phyloP scores from a whole-genome alignment of 2,113 vertebrate genomes.

The Ploceus nigricollis region DNA sequence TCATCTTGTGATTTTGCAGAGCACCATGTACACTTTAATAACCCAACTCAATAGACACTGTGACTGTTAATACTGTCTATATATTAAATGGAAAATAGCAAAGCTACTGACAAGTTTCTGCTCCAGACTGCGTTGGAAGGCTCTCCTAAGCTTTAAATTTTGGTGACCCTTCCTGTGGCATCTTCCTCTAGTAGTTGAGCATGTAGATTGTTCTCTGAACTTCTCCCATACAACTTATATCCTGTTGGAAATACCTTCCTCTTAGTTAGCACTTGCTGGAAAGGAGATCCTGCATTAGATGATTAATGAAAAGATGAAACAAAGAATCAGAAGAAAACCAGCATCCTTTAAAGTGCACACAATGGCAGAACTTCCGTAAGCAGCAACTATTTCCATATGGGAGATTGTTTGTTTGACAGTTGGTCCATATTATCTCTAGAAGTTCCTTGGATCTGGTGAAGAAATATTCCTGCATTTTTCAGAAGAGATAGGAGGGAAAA shows the following conservation, averaged over 20 bases:
- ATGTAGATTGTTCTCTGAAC: neutral
- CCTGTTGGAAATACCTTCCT: neutral
- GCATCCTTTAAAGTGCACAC: neutral
- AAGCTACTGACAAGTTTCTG: neutral
- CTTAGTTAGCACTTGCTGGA: neutral
- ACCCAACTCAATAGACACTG: neutral
- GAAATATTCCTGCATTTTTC: neutral
- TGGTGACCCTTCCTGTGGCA: neutral
- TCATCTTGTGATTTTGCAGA: neutral
- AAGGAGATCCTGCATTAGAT: neutral
- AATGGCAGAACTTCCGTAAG: neutral
- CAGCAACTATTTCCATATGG: neutral
- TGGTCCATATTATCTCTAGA: neutral
- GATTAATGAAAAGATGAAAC: neutral
- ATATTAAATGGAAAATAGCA: neutral
- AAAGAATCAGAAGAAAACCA: neutral
- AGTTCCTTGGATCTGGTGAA: neutral
- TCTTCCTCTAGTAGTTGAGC: neutral
- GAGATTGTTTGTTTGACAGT: rapidly evolving
- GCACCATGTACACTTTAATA: neutral
- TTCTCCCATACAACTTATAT: neutral
- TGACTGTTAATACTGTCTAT: neutral
- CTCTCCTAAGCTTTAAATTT: neutral
- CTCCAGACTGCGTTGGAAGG: neutral
- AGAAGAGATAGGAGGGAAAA: neutral